Conservation (phyloP, 2,113 vertebrate species). For the Stercorarius parasiticus region DNA sequence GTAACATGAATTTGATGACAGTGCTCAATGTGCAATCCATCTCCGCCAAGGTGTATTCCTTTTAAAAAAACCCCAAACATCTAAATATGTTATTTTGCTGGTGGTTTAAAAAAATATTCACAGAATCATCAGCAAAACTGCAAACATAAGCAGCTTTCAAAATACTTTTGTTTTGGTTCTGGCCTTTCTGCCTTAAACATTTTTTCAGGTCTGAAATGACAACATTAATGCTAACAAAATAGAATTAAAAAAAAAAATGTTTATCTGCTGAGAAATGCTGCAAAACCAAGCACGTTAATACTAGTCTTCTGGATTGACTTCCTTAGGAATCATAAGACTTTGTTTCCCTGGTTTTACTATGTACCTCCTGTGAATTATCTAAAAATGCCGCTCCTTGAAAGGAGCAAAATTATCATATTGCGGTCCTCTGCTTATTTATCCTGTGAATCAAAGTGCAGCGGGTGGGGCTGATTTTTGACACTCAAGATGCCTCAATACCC, state of each 20-base stretch:
- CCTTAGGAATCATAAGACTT: neutral
- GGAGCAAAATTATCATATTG: neutral
- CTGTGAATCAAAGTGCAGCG: rapidly evolving
- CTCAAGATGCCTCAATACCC: neutral
- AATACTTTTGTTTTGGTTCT: neutral
- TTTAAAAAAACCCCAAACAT: neutral
- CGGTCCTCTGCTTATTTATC: neutral
- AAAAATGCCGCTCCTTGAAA: neutral
- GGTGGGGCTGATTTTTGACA: neutral
- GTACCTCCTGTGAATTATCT: neutral
- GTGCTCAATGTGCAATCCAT: neutral
- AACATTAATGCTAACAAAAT: neutral
- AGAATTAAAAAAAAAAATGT: neutral
- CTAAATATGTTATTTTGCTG: neutral
- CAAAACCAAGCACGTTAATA: neutral
- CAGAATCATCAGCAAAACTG: neutral
- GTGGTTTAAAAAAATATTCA: neutral
- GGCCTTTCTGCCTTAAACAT: neutral
- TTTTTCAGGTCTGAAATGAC: neutral
- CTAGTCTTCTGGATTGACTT: neutral
- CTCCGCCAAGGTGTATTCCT: neutral
- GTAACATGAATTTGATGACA: rapidly evolving
- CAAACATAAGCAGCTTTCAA: neutral
- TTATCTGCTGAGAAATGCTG: neutral
- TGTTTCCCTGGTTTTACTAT: neutral